A percentile compares a stretch with the other conserved stretches of the same genome.
Conservation (phyloP, 2,888 invertebrate genomes). For the Drosophila atroscutellata region DNA sequence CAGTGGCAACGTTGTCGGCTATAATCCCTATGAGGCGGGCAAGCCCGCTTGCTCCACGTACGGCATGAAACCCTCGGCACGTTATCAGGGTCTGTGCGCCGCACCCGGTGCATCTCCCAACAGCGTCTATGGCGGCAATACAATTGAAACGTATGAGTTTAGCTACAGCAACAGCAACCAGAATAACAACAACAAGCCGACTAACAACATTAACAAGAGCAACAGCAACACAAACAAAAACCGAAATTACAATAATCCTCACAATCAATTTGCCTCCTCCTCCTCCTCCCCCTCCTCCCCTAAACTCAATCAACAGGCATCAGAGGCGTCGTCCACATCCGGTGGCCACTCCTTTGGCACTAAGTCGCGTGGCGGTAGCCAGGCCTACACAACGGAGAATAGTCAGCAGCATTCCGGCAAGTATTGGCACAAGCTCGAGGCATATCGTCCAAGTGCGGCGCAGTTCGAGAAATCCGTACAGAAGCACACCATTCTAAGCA, state of each 20-base stretch:
- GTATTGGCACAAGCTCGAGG: conserved; percentile 77
- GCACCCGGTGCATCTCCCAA: conserved; percentile 69
- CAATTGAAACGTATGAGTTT: conserved; percentile 84
- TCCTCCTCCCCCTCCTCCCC: conserved; percentile 64
- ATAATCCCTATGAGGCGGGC: conserved; percentile 91
- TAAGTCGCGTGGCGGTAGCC: conserved; percentile 65
- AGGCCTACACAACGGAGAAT: conserved; percentile 73
- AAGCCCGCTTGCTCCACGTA: conserved; percentile 89
- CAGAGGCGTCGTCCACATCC: conserved; percentile 66
- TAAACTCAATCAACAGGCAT: conserved; percentile 85
- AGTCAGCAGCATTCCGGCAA: conserved; percentile 60
- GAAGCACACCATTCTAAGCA: conserved; percentile 81
- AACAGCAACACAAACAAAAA: conserved; percentile 80
- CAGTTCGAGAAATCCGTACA: conserved; percentile 80
- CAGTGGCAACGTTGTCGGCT: conserved; percentile 91
- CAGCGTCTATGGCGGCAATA: conserved; percentile 86
- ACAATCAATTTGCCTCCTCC: conserved; percentile 60
- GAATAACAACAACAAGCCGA: conserved; percentile 86
- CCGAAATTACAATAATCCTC: conserved; percentile 85
- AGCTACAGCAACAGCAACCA: conserved; percentile 66
- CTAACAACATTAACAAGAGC: conserved; percentile 86
- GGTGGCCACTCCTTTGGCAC: conserved; percentile 73
- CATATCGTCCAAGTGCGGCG: conserved; percentile 76
- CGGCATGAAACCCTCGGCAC: conserved; percentile 89
- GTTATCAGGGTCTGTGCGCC: conserved; percentile 91